These are phyloP conservation scores for Phenganax stokvisi DNA, from an alignment of 92 coral and sea anemone genomes.

Conservation along the genomic window DNA sequence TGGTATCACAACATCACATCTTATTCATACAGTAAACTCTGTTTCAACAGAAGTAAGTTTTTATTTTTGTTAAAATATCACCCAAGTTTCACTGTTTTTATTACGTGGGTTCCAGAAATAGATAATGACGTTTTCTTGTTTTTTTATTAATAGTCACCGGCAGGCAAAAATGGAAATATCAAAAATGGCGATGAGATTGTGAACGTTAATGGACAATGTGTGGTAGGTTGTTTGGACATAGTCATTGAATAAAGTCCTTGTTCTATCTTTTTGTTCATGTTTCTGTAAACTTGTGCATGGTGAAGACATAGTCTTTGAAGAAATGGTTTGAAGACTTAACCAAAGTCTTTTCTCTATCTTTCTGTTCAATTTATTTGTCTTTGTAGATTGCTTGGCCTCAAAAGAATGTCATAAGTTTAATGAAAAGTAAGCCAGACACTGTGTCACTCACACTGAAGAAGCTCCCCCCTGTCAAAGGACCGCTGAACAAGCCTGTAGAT, in stretches of 20 bases:
- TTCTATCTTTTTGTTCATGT: too few species aligned
- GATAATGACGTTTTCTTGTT: not conserved
- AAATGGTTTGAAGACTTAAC: not conserved
- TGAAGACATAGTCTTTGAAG: not conserved
- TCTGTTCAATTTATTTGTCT: not conserved
- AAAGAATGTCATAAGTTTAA: conserved; percentile 14
- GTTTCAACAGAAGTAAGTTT: conserved; percentile 20
- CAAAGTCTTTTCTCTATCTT: not conserved
- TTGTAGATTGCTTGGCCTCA: conserved; percentile 32
- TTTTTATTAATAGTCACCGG: conserved; percentile 19
- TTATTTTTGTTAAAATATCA: not conserved
- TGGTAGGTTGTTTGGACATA: not conserved
- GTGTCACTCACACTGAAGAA: conserved; percentile 31
- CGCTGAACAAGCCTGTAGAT: conserved; percentile 24
- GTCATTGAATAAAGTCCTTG: too few species aligned
- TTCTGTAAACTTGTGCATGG: too few species aligned
- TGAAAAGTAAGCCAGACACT: conserved; percentile 14
- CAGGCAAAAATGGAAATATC: conserved; percentile 24
- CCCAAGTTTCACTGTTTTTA: not conserved
- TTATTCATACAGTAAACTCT: conserved; percentile 30
- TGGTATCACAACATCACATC: conserved; percentile 32
- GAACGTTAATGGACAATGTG: conserved; percentile 28
- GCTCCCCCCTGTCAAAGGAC: conserved; percentile 29
- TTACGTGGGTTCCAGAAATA: not conserved
- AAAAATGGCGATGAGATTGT: conserved; percentile 36